Base-by-base conservation (phyloP, 2,888 invertebrate species). In the Buathra laborator region DNA sequence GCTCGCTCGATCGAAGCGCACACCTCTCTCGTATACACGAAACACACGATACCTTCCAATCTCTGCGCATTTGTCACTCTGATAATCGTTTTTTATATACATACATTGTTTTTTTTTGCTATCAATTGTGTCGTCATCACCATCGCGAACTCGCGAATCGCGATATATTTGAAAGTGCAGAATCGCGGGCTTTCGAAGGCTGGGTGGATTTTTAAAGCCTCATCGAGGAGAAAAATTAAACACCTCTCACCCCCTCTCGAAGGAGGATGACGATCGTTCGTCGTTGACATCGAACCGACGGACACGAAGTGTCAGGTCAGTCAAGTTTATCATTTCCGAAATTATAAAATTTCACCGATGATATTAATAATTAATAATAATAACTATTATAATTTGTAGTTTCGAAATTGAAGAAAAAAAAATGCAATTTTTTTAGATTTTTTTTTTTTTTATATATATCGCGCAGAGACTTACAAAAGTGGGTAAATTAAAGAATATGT, bases 1-100 rank as follows among this genome's bases (percentile, higher is more conserved):
- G 89, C 88, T 90, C 90, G 90, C 89, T 91, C 90, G 89, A 87
- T 89, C 86, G 88, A 84, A 89, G 86, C 89, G 87, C 84, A 88
- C 83, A 86, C 81, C 62, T 74, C 71, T 76, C 53, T 14, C 75
- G 29, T 51, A 7, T 29, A 46, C 12, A 46, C 3, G n/a, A 19
- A 16, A 16, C 7, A 16, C 64, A 16, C 64, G 64, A 16, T 43
- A 16, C 16, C 43, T 16, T 29, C 32, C 5, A 5, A 14, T 4
- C 14, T 14, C 6, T 14, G 6, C 2, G n/a, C 7, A 43, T 66
- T 43, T 43, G 43, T 16, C 64, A 43, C 9, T 19, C n/a, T 1
- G n/a, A 14, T 37, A 14, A 16, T 43, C 14, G 1, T 32, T 37
- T n/a, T 64, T 37, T 64, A 16, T 2, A 37, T 19, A 12, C 3